Conservation (phyloP, 2,888 invertebrate species). For the Hyles lineata region DNA sequence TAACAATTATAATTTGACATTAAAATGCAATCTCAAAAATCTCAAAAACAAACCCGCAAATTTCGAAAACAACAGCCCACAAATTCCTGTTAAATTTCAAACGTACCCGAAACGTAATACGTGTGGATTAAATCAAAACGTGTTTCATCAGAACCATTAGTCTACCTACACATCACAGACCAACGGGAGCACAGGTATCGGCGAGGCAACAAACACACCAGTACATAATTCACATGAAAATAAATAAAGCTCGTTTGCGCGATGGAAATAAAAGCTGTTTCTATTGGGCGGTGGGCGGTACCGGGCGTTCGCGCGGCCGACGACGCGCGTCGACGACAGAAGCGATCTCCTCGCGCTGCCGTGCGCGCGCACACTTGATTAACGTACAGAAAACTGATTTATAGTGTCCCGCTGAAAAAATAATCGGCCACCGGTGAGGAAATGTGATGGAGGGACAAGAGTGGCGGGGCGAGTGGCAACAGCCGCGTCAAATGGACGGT, state of each 20-base stretch:
- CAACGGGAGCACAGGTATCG: slow-evolving; percentile 48
- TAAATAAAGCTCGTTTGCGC: slow-evolving; percentile 58
- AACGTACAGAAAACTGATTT: slow-evolving; percentile 81
- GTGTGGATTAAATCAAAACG: slow-evolving; percentile 53
- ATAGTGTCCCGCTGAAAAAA: slow-evolving; percentile 83
- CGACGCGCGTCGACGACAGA: slow-evolving; percentile 92
- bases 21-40: background rate
- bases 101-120: slow-evolving; percentile 38
- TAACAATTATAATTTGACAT: no score
- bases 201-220: slow-evolving; percentile 55
- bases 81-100: slow-evolving; percentile 26
- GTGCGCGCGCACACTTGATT: slow-evolving; percentile 74
- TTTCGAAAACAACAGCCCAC: background rate
- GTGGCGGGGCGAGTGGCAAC: slow-evolving; percentile 80
- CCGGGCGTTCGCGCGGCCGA: slow-evolving; percentile 53
- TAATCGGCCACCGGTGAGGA: slow-evolving; percentile 73
- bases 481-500: slow-evolving; percentile 78
- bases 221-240: slow-evolving; percentile 67
- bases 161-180: slow-evolving; percentile 40
- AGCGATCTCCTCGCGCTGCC: slow-evolving; percentile 83
- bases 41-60: background rate
- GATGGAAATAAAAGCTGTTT: slow-evolving; percentile 48
- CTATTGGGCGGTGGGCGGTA: slow-evolving; percentile 71
- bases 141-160: slow-evolving; percentile 52
- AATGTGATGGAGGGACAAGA: slow-evolving; percentile 82